Conservation (phyloP, 2,113 vertebrate species). For the Tylochromis polylepis region DNA sequence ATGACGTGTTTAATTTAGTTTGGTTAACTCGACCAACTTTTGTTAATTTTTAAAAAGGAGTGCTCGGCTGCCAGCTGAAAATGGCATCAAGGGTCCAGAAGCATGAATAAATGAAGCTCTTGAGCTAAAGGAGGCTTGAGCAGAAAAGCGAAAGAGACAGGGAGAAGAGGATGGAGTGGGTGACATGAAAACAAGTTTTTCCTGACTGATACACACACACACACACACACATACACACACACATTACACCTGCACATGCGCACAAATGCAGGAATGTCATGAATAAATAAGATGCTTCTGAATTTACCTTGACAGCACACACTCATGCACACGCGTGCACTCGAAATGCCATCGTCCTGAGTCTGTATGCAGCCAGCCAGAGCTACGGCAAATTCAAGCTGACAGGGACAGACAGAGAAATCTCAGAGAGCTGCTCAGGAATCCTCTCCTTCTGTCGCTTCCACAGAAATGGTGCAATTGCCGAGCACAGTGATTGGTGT, state of each 20-base stretch:
- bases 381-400: slow-evolving; percentile 11
- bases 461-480: background rate
- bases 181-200: background rate
- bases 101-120: slow-evolving; percentile 66
- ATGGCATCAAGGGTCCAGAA: slow-evolving; percentile 42
- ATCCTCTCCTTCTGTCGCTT: background rate
- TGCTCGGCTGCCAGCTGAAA: slow-evolving; percentile 42
- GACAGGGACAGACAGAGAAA: slow-evolving; percentile 28
- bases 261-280: background rate
- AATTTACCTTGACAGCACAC: slow-evolving; percentile 36
- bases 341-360: background rate
- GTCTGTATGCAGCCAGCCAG: background rate
- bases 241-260: background rate
- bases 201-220: slow-evolving; percentile 27
- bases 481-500: background rate
- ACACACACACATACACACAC: background rate
- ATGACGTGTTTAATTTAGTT: slow-evolving; percentile 52
- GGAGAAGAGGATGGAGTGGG: background rate
- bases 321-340: background rate
- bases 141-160: background rate
- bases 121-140: slow-evolving; percentile 31
- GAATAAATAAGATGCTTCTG: slow-evolving; percentile 48
- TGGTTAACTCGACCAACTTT: slow-evolving; percentile 36
- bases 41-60: slow-evolving; percentile 61
- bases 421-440: slow-evolving; percentile 22